These are phyloP conservation scores for Sardinella longiceps DNA, from an alignment of 2,797 vertebrate species.

Conservation along the genomic window DNA sequence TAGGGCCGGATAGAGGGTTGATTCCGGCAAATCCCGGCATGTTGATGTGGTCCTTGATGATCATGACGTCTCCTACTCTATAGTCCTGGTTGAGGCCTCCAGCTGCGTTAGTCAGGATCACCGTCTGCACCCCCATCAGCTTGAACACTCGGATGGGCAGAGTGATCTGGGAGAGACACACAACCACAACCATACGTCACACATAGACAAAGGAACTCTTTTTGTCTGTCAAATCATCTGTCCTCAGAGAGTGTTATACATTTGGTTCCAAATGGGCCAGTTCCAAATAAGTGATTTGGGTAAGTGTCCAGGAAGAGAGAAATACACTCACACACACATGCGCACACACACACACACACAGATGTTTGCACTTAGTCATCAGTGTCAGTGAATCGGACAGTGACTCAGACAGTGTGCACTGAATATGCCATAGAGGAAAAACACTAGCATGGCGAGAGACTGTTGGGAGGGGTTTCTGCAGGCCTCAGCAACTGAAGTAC, in stretches of 20 bases:
- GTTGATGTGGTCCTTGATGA: slow-evolving; percentile 91
- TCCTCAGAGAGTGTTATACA: too few species aligned
- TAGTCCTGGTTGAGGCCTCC: slow-evolving; percentile 87
- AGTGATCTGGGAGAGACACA: slow-evolving; percentile 72
- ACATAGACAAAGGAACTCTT: neutral
- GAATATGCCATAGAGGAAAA: too few species aligned
- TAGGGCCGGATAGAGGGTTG: slow-evolving; percentile 83
- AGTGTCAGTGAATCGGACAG: too few species aligned
- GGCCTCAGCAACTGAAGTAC: too few species aligned
- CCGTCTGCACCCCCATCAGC: slow-evolving; percentile 82
- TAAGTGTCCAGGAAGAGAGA: too few species aligned
- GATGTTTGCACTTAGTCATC: neutral
- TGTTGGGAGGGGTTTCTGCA: too few species aligned
- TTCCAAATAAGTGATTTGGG: too few species aligned
- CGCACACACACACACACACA: neutral
- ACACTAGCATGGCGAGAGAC: too few species aligned
- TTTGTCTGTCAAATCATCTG: too few species aligned
- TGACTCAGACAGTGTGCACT: too few species aligned
- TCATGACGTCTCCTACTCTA: slow-evolving; percentile 89
- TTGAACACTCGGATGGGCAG: slow-evolving; percentile 87
- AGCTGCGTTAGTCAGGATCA: slow-evolving; percentile 89
- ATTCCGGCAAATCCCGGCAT: slow-evolving; percentile 82
- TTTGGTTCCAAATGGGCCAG: too few species aligned
- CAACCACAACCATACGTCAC: neutral
- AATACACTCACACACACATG: too few species aligned